Evolutionary conservation across 2,888 invertebrate genomes (phyloP), one percentile per base, ranked within the genome.

Genomic region (Strigamia transsilvanica): DNA sequence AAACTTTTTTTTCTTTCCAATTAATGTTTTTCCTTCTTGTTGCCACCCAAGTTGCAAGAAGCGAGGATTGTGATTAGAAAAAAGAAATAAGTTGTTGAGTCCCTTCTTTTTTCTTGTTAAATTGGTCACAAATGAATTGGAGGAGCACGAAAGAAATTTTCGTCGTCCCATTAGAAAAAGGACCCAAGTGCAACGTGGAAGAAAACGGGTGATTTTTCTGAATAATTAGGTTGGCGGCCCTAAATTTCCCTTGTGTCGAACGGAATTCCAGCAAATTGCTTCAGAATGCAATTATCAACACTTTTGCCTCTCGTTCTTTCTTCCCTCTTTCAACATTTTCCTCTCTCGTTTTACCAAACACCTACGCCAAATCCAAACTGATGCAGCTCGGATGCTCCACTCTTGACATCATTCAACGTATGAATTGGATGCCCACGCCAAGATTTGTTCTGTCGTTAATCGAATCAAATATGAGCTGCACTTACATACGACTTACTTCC

Each of bases 111-210:
- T 46, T 46, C 46, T 46, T 13, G 46, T 9, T 46, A 46, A 46
- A 46, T 46, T 46, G 46, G 46, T 46, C 46, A 46, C 46, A 46
- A 46, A 46, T 46, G 46, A 46, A 46, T 46, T 46, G 46, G 46
- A 46, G n/a, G 46, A n/a, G 46, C 15, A 13, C 15, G 46, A 46
- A 13, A n/a, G 46, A 46, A 46, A 12, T 46, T 46, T 46, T 46
- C 13, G 46, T 46, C 46, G 46, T 46, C 46, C 46, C 46, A 46
- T 46, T 46, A 46, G 46, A 46, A 46, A 46, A 46, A 46, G 46
- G 46, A 46, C 46, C 46, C 46, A 46, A 46, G 46, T 46, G 46
- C 46, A 46, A 46, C 46, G 46, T 46, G 46, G 12, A 46, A 46
- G 46, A 46, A 46, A 46, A 46, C 46, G 46, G 46, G 46, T 46